Evolutionary conservation across 2,113 vertebrate genomes (phyloP).

Genomic region (Prietella phreatophila): DNA sequence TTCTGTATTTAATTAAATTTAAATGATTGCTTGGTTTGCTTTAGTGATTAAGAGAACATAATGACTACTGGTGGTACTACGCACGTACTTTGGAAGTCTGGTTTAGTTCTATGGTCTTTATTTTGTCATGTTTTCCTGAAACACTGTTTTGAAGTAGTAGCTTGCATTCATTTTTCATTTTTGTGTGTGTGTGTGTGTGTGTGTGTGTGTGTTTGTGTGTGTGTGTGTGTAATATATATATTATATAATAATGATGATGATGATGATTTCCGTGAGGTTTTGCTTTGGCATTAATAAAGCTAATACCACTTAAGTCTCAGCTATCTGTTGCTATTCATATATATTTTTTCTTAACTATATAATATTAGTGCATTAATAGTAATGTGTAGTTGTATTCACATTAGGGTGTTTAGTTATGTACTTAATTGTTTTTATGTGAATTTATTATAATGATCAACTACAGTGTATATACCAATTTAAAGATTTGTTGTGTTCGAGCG

Average conservation of each 20-base stretch:
- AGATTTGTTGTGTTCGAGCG: neutral
- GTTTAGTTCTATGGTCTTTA: neutral
- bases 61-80: conserved; percentile 13
- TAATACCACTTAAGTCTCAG: conserved; percentile 70
- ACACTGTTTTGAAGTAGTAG: neutral
- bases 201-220: neutral
- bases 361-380: no score
- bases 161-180: conserved; percentile 4
- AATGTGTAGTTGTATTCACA: neutral
- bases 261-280: conserved; percentile 33
- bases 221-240: no score
- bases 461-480: neutral
- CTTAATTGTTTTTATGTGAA: neutral
- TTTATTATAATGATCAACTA: neutral
- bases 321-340: neutral
- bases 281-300: conserved; percentile 56
- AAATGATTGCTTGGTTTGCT: conserved; percentile 11
- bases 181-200: conserved; percentile 17
- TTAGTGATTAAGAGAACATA: neutral
- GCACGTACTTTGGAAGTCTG: conserved; percentile 8
- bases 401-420: neutral
- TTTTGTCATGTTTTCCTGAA: conserved; percentile 31
- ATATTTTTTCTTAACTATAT: no score
- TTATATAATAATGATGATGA: no score
- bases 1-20: conserved; percentile 43